Base-by-base conservation (phyloP, 2,888 invertebrate species). In the Torymus aiolomorphi region DNA sequence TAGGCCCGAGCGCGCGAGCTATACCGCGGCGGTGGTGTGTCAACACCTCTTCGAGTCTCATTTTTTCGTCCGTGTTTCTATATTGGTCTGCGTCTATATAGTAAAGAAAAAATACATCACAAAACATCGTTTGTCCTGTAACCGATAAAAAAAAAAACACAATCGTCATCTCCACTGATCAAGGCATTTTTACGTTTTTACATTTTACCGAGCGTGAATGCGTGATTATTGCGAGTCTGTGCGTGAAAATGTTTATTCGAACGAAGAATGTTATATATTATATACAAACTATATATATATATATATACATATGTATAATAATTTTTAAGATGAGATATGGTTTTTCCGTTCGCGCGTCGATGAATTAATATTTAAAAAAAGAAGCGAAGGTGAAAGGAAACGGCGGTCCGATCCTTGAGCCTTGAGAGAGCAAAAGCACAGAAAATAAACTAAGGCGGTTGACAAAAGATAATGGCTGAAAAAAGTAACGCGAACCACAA, bases 171-270 rank as follows among this genome's bases (percentile, higher is more conserved):
- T 79, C 67, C 79, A 79, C 74, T 57, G 71, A 78, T 78, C 80
- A 69, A 82, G 24, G 82, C 80, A 80, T 80, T 82, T 81, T 82
- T 81, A 78, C 56, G 70, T 80, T 81, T 78, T 82, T 78, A 73
- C 71, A 77, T 77, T 80, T 71, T 77, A 78, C 78, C 57, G 80
- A 67, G 78, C 81, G 78, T 70, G 76, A 73, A 49, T 70, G 31
- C 0, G 8, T 31, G 3, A 31, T 31, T 5, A 31, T 31, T 31
- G 31, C 31, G 80, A 63, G 80, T 76, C 74, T 81, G 81, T 67
- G 66, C 59, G 73, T 56, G 67, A 80, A 77, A 80, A 78, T 76
- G 78, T 78, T 76, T 76, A 78, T 81, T 73, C 69, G 73, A 63
- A 75, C 49, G 76, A 56, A 81, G 66, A 79, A 66, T 76, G 78